These are phyloP conservation scores for Coregonus clupeaformis DNA, from an alignment of 2,113 vertebrate genomes.

Conservation along the genomic window DNA sequence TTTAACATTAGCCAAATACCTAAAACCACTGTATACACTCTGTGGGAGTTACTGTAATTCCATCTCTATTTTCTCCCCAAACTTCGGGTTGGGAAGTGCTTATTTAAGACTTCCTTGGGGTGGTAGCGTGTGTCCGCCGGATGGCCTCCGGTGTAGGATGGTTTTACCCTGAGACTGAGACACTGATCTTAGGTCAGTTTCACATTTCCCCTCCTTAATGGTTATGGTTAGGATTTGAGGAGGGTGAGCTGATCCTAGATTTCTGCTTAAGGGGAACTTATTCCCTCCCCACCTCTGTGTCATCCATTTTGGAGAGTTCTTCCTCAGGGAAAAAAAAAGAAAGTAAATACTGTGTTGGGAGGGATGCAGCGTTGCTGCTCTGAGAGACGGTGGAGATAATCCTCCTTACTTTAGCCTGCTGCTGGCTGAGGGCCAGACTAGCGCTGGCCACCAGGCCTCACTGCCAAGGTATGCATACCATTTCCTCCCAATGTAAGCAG, in stretches of 20 bases:
- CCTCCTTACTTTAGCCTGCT: slow-evolving; percentile 17
- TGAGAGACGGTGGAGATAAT: slow-evolving; percentile 22
- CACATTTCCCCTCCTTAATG: no score
- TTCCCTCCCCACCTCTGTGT: neutral
- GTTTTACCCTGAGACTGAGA: no score
- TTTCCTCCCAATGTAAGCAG: slow-evolving; percentile 71
- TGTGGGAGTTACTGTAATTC: neutral
- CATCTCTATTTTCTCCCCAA: slow-evolving; percentile 1
- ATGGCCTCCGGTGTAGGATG: no score
- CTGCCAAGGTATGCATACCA: slow-evolving; percentile 62
- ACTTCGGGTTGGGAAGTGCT: slow-evolving; percentile 5
- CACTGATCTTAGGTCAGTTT: no score
- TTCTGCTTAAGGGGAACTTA: no score
- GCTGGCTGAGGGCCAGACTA: slow-evolving; percentile 39
- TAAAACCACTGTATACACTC: neutral
- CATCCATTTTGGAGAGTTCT: slow-evolving; percentile 7
- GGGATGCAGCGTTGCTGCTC: slow-evolving; percentile 1
- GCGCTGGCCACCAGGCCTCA: slow-evolving; percentile 38
- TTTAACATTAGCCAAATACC: slow-evolving; percentile 1
- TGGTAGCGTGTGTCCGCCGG: neutral
- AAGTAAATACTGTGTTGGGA: no score
- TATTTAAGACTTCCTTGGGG: slow-evolving; percentile 1
- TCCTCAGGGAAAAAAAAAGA: neutral
- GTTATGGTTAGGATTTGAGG: no score
- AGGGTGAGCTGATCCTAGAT: no score